phyloP scores from a whole-genome alignment of 2,888 invertebrate genomes.

The Blera fallax region DNA sequence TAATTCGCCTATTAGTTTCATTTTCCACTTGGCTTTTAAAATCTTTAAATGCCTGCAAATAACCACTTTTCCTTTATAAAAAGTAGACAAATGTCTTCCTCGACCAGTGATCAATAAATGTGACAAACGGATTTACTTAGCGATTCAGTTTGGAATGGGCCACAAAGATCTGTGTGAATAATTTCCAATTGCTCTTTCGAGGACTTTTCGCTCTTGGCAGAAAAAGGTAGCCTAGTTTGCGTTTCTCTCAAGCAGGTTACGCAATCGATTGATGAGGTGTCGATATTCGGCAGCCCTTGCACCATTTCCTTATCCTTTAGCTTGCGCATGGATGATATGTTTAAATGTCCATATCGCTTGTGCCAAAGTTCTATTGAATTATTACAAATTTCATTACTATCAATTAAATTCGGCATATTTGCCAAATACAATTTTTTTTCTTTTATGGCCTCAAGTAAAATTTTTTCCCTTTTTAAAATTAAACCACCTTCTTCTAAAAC shows the following conservation, averaged over 20 bases:
- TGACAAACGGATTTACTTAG: neutral
- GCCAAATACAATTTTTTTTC: neutral
- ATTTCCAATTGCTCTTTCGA: constrained; percentile 24
- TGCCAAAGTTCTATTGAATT: neutral
- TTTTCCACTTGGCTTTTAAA: neutral
- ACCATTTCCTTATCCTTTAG: neutral
- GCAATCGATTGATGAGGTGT: neutral
- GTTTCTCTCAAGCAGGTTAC: constrained; percentile 18
- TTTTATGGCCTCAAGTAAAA: neutral
- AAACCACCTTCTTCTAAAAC: neutral
- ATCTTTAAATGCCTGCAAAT: neutral
- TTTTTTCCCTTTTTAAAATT: neutral
- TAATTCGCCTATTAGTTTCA: neutral
- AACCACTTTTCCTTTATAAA: neutral
- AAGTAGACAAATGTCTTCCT: neutral
- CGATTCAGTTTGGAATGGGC: neutral
- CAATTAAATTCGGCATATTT: neutral
- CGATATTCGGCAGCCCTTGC: neutral
- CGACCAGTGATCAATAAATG: neutral
- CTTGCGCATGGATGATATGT: neutral
- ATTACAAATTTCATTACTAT: neutral
- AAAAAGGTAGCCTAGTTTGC: constrained; percentile 19
- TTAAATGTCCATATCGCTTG: neutral
- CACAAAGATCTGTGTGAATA: constrained; percentile 17
- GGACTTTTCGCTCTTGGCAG: constrained; percentile 6